Conservation (phyloP, 2,888 invertebrate species). For the Synergus itoensis region DNA sequence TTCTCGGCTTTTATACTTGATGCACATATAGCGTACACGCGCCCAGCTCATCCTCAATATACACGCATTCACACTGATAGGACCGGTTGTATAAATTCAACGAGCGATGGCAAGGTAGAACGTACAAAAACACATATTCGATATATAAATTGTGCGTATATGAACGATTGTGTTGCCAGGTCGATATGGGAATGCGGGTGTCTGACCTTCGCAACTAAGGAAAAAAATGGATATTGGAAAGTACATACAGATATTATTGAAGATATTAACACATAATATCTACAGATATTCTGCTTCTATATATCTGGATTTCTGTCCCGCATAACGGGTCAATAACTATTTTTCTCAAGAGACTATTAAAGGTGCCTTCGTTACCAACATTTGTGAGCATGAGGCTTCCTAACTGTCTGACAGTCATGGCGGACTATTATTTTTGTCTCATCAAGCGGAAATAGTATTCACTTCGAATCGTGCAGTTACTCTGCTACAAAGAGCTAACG, state of each 20-base stretch:
- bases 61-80: not conserved
- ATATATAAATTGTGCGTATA: not conserved
- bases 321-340: not conserved
- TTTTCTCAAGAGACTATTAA: not conserved
- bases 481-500: not conserved
- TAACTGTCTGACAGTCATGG: not conserved
- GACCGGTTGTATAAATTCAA: slow-evolving; percentile 13
- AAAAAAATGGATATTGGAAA: slow-evolving; percentile 2
- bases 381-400: not conserved
- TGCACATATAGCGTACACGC: not conserved
- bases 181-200: slow-evolving; percentile 1
- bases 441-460: slow-evolving; percentile 7
- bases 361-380: not conserved
- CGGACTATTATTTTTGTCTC: slow-evolving; percentile 1
- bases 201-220: not conserved
- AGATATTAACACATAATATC: too few relatives aligned
- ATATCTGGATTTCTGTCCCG: not conserved
- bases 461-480: not conserved
- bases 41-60: not conserved
- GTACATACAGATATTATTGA: too few relatives aligned
- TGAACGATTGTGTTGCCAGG: slow-evolving; percentile 7
- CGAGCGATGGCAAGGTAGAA: not conserved
- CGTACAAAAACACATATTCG: slow-evolving; percentile 3
- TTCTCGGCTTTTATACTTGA: slow-evolving; percentile 41
- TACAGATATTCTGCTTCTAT: not conserved